Evolutionary conservation across 2,797 vertebrate species (phyloP), one percentile per base, ranked within the genome.

Genomic region (Amniataba percoides): DNA sequence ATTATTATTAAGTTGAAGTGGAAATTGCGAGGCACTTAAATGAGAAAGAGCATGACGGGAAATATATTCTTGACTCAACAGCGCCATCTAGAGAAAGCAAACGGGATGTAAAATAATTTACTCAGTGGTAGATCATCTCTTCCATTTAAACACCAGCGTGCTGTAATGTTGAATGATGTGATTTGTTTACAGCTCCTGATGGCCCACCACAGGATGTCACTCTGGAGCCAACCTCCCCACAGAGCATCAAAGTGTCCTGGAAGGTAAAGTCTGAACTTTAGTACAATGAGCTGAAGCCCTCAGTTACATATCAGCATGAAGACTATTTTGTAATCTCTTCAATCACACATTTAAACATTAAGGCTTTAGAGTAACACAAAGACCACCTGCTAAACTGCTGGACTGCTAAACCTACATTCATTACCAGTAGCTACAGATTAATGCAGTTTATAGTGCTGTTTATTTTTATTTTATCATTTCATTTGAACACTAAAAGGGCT

Each of bases 241-340:
- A 99, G 90, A 97, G 97, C 94, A 98, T 99, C 95, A 96, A 97
- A 91, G 97, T 99, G 71, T 97, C 97, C 82, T 99, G 98, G 98
- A 99, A 98, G 97, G 98, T 99, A 95, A 88, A 21, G 42, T 72
- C 14, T 48, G 63, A 48, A 62, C 7, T 73, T 67, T 23, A 2
- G n/a, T 19, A 52, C 7, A 13, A 58, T 68, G 36, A 80, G 19
- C 40, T 40, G 21, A 4, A 4, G 23, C 52, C 25, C 0, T 40
- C 16, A 49, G 40, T 55, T 14, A 19, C 0, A 69, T 36, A 5
- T 7, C 16, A 64, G 9, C 21, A 65, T 31, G n/a, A 36, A 34
- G 5, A 34, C 3, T 23, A 0, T 5, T 23, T 3, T 60, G 2
- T 55, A 19, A 56, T 52, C 16, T 12, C 4, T 10, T 52, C 2